phyloP scores from a whole-genome alignment of 64 coral and sea anemone genomes.

The Montipora efflorescens region DNA sequence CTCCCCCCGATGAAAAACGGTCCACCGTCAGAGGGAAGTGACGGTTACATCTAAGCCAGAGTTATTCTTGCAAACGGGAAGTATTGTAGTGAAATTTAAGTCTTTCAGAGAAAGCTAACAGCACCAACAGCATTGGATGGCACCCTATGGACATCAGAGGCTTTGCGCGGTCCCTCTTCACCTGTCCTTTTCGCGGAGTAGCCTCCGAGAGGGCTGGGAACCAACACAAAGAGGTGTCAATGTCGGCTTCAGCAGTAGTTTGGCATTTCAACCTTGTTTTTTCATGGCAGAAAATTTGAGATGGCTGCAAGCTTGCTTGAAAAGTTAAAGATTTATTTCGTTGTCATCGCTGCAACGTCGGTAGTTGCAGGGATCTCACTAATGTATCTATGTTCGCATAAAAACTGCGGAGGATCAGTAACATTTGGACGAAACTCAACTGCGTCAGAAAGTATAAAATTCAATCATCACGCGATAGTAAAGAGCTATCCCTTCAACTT shows the following conservation, averaged over 20 bases:
- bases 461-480: background rate
- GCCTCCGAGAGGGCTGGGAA: background rate
- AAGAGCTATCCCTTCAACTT: conserved; percentile 55
- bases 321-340: conserved; percentile 9
- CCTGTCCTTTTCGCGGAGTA: too few relatives aligned
- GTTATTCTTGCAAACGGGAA: too few relatives aligned
- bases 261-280: background rate
- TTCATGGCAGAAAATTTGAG: background rate
- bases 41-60: too few relatives aligned
- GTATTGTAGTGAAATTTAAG: too few relatives aligned
- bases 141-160: too few relatives aligned
- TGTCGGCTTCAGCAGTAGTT: background rate
- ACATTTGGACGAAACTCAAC: background rate
- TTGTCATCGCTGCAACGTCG: background rate
- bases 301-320: background rate
- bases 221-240: background rate
- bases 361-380: background rate
- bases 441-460: background rate
- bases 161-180: too few relatives aligned
- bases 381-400: background rate
- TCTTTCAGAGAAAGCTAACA: too few relatives aligned
- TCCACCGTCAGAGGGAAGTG: too few relatives aligned
- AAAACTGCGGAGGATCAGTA: background rate
- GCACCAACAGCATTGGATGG: too few relatives aligned
- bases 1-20: too few relatives aligned